A percentile compares a stretch with the other conserved stretches of the same genome.
These are phyloP conservation scores for Oryzias dopingdopingensis DNA, from an alignment of 2,797 vertebrate genomes.

Conservation along the genomic window DNA sequence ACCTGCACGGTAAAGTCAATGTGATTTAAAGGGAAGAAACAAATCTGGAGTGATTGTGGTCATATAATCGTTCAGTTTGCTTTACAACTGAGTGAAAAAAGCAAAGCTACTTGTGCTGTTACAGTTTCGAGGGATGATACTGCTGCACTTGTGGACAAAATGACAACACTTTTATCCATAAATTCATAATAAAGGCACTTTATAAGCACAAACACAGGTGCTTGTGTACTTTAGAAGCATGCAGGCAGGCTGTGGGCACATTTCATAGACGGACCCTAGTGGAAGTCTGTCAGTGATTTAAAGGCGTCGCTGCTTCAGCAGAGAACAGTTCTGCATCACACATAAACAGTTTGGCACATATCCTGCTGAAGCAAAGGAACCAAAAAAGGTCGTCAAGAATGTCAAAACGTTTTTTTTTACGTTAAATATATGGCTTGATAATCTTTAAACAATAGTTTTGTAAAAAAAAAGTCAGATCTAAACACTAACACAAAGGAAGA, in stretches of 20 bases:
- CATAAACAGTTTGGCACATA: constrained; percentile 19
- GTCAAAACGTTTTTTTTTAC: constrained; percentile 25
- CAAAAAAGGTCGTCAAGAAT: constrained; percentile 46
- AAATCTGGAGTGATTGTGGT: constrained; percentile 30
- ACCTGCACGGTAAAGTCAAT: constrained; percentile 15
- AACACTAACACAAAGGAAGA: constrained; percentile 39
- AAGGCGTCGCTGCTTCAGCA: too few relatives aligned
- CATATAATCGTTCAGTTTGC: constrained; percentile 18
- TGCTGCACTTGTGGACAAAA: constrained; percentile 59
- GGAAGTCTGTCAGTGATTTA: not conserved
- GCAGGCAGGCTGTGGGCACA: not conserved
- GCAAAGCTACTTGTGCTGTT: constrained; percentile 23
- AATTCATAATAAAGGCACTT: constrained; percentile 55
- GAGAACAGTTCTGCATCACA: constrained; percentile 1
- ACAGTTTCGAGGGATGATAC: constrained; percentile 38
- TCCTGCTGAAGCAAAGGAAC: constrained; percentile 21
- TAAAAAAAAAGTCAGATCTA: constrained; percentile 28
- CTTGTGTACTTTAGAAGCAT: not conserved
- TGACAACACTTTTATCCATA: constrained; percentile 24
- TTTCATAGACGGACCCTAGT: not conserved
- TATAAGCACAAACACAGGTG: constrained; percentile 20
- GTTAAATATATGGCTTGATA: constrained; percentile 76
- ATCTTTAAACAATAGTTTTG: constrained; percentile 51
- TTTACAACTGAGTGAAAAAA: constrained; percentile 25
- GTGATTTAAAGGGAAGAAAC: constrained; percentile 25